Evolutionary conservation across 2,888 invertebrate species (phyloP), one percentile per base, ranked within the genome.

Genomic region (Tolmerus cingulatus): DNA sequence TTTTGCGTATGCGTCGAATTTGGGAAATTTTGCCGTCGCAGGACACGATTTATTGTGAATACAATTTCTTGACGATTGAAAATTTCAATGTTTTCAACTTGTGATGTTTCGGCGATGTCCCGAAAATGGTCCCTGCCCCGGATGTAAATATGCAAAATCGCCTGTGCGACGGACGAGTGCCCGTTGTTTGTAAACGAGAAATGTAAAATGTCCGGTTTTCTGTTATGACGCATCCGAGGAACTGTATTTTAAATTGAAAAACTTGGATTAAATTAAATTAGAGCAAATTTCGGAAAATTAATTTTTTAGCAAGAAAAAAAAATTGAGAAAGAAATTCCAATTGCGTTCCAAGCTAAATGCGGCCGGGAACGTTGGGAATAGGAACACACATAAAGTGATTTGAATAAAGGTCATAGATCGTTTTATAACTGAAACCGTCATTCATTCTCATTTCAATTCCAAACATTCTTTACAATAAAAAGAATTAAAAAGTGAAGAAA

Each of bases 41-140:
- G 78, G 0, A 91, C 90, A 12, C 91, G 90, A 90, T 92, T 91
- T 8, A 92, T 89, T 1, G 90, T 89, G 14, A 92, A 90, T 5
- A 90, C 87, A 46, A 92, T 90, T 46, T 92, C 91, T 5, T 89
- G 90, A 8, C 88, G 89, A 85, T 90, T 87, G 1, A 5, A 16
- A 40, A 14, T 81, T 76, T 87, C 82, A 74, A 66, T 23, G 16
- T 84, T 51, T 51, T 34, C 77, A 55, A 37, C 57, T 37, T 14
- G 43, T 4, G 66, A 43, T 34, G 91, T 90, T n/a, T 91, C 90
- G 9, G 7, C 66, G 88, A 91, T 89, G 2, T 89, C 89, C 5
- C 88, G 89, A 23, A 92, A 90, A 92, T 92, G 92, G 46, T 92
- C 91, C 66, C 90, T 89, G 0, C 92, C 93, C 34, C 91, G 91